Evolutionary conservation across 1,140 invertebrate genomes (phyloP).

Genomic region (Elymnias hypermnestra): DNA sequence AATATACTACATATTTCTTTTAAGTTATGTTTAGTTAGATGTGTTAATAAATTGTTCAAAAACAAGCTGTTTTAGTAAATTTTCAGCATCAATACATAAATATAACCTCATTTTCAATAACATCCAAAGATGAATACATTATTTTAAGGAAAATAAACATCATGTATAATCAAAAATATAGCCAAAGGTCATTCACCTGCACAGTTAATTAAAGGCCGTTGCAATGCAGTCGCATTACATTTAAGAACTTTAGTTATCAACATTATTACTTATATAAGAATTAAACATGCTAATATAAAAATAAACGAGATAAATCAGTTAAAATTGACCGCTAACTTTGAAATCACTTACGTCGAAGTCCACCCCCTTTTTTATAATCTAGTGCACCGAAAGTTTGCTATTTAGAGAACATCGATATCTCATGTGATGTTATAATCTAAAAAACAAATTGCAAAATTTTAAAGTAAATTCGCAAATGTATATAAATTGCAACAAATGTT

Average conservation of each 20-base stretch:
- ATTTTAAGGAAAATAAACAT: not conserved
- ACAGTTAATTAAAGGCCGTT: slow-evolving; percentile 23
- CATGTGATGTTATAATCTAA: not conserved
- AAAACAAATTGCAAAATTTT: not conserved
- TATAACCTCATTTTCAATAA: not conserved
- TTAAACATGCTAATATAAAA: slow-evolving; percentile 33
- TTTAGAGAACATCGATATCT: not conserved
- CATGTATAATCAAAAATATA: slow-evolving; percentile 4
- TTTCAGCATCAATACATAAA: no score
- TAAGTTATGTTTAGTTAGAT: no score
- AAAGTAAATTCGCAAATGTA: not conserved
- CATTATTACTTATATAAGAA: slow-evolving; percentile 55
- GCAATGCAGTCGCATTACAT: slow-evolving; percentile 31
- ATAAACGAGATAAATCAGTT: slow-evolving; percentile 39
- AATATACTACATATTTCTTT: no score
- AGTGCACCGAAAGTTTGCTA: not conserved
- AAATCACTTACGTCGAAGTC: slow-evolving; percentile 38
- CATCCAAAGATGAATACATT: not conserved
- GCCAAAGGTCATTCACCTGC: slow-evolving; percentile 39
- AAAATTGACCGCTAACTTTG: slow-evolving; percentile 45
- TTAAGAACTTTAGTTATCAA: slow-evolving; percentile 38
- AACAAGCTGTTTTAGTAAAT: not conserved
- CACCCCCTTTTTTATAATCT: slow-evolving; percentile 1
- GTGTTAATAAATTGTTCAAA: no score
- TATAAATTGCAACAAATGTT: not conserved